phyloP scores from a whole-genome alignment of 2,113 vertebrate genomes.

The Pelmatolapia mariae region DNA sequence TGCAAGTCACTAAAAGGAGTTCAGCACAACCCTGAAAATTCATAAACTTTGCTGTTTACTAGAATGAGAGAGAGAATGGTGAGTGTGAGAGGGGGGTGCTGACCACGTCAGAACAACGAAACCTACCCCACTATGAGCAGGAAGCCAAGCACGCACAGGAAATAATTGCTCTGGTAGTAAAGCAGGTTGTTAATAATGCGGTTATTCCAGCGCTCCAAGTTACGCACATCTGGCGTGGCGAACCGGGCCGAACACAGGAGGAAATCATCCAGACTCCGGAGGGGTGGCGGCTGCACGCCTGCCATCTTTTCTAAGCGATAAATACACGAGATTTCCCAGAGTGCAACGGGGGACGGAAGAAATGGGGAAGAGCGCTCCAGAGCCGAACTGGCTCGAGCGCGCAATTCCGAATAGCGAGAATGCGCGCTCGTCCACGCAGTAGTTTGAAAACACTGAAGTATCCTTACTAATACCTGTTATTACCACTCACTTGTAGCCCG shows the following conservation, averaged over 20 bases:
- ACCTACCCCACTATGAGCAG: slow-evolving; percentile 49
- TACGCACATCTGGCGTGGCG: slow-evolving; percentile 39
- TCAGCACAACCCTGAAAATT: neutral
- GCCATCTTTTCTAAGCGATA: slow-evolving; percentile 26
- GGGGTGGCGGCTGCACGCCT: slow-evolving; percentile 54
- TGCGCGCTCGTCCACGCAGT: neutral
- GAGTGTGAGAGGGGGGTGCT: neutral
- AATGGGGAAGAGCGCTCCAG: neutral
- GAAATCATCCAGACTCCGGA: slow-evolving; percentile 57
- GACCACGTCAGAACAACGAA: neutral
- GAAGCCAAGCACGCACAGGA: slow-evolving; percentile 8
- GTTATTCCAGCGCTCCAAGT: slow-evolving; percentile 61
- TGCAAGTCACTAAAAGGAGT: neutral
- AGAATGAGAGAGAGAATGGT: neutral
- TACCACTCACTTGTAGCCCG: no score
- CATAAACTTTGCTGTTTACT: neutral
- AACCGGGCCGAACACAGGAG: slow-evolving; percentile 44
- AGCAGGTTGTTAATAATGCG: slow-evolving; percentile 63
- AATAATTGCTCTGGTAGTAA: slow-evolving; percentile 64
- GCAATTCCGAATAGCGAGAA: neutral
- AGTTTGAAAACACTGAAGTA: neutral
- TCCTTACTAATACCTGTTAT: neutral
- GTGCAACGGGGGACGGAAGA: neutral
- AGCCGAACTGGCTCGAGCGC: neutral
- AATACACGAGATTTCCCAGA: slow-evolving; percentile 3